phyloP scores from a whole-genome alignment of 2,797 vertebrate species.

The Sebastes aleutianus region DNA sequence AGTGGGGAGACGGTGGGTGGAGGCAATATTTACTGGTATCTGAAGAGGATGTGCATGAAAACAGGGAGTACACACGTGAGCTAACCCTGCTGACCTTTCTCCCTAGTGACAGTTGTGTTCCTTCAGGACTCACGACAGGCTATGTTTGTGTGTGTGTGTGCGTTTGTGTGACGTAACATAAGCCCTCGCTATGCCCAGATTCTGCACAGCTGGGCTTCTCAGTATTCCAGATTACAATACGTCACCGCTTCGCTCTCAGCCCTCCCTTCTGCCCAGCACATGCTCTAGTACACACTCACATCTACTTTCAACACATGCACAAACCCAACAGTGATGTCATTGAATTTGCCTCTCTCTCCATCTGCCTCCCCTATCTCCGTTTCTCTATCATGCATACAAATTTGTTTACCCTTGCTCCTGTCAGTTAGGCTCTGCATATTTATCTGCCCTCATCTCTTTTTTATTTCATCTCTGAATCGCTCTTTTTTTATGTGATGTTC shows the following conservation, averaged over 20 bases:
- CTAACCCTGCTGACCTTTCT: constrained; percentile 55
- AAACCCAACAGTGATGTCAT: constrained; percentile 73
- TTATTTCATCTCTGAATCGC: constrained; percentile 26
- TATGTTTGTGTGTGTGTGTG: constrained; percentile 28
- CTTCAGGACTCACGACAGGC: constrained; percentile 60
- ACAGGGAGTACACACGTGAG: constrained; percentile 19
- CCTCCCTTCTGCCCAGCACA: constrained; percentile 48
- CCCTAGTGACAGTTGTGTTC: constrained; percentile 62
- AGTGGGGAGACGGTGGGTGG: constrained; percentile 18
- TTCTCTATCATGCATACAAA: constrained; percentile 61
- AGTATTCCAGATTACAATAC: constrained; percentile 85
- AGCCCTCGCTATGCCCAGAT: constrained; percentile 73
- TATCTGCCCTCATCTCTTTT: constrained; percentile 40
- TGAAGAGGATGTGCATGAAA: constrained; percentile 12
- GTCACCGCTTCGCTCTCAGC: constrained; percentile 67
- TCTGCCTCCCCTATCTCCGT: constrained; percentile 55
- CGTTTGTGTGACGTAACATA: constrained; percentile 76
- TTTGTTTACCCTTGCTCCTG: constrained; percentile 53
- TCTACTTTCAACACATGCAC: constrained; percentile 70
- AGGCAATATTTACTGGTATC: constrained; percentile 36
- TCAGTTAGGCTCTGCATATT: constrained; percentile 65
- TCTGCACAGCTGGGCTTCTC: constrained; percentile 83
- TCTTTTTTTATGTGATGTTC: neutral
- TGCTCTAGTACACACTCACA: constrained; percentile 65
- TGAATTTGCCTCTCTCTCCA: constrained; percentile 53